Percentiles rank a stretch among this genome's conserved stretches.
Conservation (phyloP, 2,888 invertebrate species). For the Chironomus tentans region DNA sequence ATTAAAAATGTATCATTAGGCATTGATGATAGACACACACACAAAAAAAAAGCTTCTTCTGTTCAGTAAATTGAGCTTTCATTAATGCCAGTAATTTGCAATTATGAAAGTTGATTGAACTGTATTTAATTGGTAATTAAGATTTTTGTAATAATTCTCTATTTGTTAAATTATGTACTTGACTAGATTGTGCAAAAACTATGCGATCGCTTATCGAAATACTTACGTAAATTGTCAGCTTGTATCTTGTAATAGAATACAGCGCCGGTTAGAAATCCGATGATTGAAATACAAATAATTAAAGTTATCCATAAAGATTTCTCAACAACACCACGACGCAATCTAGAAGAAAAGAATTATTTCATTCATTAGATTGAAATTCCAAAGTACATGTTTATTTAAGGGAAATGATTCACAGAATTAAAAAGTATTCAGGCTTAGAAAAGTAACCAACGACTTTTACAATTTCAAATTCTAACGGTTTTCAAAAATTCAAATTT, state of each 20-base stretch:
- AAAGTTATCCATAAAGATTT: slow-evolving; percentile 19
- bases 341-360: neutral
- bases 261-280: slow-evolving; percentile 8
- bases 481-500: neutral
- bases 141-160: neutral
- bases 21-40: neutral
- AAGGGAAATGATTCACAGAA: too few species aligned
- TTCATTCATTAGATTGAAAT: neutral
- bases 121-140: too few species aligned
- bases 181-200: too few species aligned
- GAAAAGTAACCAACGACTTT: too few species aligned
- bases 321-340: slow-evolving; percentile 10
- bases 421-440: too few species aligned
- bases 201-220: too few species aligned
- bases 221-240: slow-evolving; percentile 14
- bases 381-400: too few species aligned
- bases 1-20: neutral
- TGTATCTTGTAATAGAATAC: slow-evolving; percentile 14
- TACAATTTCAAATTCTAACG: too few species aligned
- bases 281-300: slow-evolving; percentile 7
- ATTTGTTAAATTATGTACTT: neutral
- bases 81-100: neutral
- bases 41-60: neutral
- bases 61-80: neutral
- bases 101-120: too few species aligned